Evolutionary conservation across 2,888 invertebrate genomes (phyloP).

Genomic region (Deroplatys truncata): DNA sequence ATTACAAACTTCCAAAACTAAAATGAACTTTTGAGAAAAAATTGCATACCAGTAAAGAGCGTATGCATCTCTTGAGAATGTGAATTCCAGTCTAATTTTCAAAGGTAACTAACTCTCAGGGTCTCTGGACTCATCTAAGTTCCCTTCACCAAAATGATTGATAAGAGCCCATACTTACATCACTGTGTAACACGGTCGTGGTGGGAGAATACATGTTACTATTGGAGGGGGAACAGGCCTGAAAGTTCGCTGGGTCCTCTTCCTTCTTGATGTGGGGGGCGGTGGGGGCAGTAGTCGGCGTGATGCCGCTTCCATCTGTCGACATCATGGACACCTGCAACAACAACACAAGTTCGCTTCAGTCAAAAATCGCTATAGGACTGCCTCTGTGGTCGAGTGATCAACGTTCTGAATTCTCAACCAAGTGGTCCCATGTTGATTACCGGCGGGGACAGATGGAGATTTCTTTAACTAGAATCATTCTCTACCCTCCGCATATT

Average conservation of each 20-base stretch:
- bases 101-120: no score
- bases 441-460: not conserved
- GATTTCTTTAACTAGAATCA: no score
- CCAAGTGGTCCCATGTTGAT: not conserved
- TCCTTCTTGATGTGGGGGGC: slow-evolving; percentile 51
- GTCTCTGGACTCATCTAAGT: not conserved
- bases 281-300: slow-evolving; percentile 12
- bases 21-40: no score
- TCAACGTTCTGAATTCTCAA: not conserved
- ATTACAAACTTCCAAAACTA: no score
- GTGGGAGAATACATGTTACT: slow-evolving; percentile 54
- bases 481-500: no score
- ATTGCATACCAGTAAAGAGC: no score
- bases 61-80: no score
- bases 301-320: slow-evolving; percentile 42
- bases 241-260: slow-evolving; percentile 48
- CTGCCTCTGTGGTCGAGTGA: no score
- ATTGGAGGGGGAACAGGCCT: slow-evolving; percentile 51
- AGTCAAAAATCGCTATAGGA: not conserved
- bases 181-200: slow-evolving; percentile 49
- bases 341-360: not conserved
- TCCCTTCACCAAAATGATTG: not conserved
- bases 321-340: slow-evolving; percentile 71
- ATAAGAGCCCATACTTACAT: slow-evolving; percentile 36
- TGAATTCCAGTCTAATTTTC: no score